These are phyloP conservation scores for Dromas ardeola DNA, from an alignment of 2,113 vertebrate species.

Conservation along the genomic window DNA sequence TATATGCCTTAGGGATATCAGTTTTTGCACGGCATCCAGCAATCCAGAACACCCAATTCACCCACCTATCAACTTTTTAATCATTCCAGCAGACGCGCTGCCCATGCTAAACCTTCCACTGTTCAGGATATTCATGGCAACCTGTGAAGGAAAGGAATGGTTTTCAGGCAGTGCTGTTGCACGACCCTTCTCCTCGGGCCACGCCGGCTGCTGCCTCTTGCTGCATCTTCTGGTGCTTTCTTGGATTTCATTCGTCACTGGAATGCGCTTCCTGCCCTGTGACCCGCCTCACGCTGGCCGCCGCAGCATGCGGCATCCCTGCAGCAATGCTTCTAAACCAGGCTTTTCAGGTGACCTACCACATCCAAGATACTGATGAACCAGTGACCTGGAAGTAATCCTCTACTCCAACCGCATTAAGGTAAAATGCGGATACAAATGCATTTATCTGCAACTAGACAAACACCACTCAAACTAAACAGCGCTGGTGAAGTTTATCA, in stretches of 20 bases:
- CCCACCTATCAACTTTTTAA: conserved; percentile 93
- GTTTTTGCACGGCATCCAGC: not conserved
- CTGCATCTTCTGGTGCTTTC: not conserved
- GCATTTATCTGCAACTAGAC: not conserved
- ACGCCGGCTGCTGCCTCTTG: rapidly evolving
- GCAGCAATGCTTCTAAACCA: not conserved
- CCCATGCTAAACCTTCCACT: conserved; percentile 96
- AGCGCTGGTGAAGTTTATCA: not conserved
- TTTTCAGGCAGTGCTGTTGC: not conserved
- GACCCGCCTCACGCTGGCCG: not conserved
- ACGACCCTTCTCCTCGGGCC: not conserved
- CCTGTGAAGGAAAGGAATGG: conserved; percentile 61
- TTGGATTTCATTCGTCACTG: not conserved
- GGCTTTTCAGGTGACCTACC: not conserved
- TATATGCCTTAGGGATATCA: not conserved
- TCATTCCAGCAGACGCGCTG: conserved; percentile 84
- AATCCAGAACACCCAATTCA: not conserved
- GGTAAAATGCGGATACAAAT: not conserved
- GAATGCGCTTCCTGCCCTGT: not conserved
- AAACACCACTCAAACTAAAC: not conserved
- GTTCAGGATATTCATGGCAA: conserved; percentile 96
- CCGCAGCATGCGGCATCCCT: not conserved
- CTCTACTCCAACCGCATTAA: not conserved
- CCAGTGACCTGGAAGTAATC: not conserved
- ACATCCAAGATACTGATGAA: not conserved